Evolutionary conservation across 2,797 vertebrate species (phyloP), one percentile per base, ranked within the genome.

Genomic region (Sciaenops ocellatus): DNA sequence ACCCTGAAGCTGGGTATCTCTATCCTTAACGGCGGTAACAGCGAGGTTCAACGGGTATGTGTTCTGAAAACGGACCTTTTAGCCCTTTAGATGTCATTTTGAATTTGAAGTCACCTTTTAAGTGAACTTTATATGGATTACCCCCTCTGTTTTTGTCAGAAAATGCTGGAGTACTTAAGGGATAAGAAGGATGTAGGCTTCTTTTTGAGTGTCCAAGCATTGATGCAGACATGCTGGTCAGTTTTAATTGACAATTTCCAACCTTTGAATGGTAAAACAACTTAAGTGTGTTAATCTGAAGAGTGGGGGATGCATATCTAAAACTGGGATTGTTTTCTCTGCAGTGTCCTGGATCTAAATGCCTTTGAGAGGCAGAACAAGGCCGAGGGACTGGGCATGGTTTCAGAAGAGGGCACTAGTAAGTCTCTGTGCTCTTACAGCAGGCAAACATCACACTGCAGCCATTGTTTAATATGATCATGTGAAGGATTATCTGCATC

Each of bases 341-440:
- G 28, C 93, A 99, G 97, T 13, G 98, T 98, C 60, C 93, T 99
- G 93, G 98, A 99, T 90, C 95, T 98, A 75, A 98, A 98, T 81
- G 97, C 97, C 44, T 98, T 98, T 85, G 97, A 99, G 95, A 96
- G 98, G 89, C 98, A 99, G 94, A 99, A 99, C 93, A 99, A 98
- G 86, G 98, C 97, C 0, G 97, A 98, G 90, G 98, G 98, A 17
- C 95, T 99, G 76, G 98, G 98, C 73, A 99, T 99, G 98, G 98
- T 99, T 82, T 98, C 97, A 8, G 98, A 99, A 86, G 98, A 99
- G n/a, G 98, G 98, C 85, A 96, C 95, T 5, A 96, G 96, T 97
- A 94, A 96, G 96, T 95, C 9, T 78, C 16, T 28, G 16, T 9
- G 34, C 24, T 61, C 47, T 64, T 71, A 54, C 48, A 60, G 60